Conservation (phyloP, 2,888 invertebrate genomes). For the Apocheima hispidaria region DNA sequence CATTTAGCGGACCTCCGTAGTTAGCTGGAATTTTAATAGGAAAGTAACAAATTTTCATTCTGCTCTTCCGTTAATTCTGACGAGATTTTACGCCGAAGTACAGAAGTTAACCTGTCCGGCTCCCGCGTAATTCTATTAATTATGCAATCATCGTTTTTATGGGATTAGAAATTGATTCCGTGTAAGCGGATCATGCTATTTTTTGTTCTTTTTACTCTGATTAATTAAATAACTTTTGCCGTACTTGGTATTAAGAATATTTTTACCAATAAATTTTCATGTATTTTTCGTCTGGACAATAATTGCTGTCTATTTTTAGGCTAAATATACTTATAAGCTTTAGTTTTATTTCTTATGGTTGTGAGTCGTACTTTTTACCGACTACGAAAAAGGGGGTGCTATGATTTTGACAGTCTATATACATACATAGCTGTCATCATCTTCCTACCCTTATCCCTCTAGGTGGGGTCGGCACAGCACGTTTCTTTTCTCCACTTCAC, state of each 20-base stretch:
- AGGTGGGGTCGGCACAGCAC: too few relatives aligned
- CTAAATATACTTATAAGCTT: too few relatives aligned
- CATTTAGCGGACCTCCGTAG: slow-evolving; percentile 34
- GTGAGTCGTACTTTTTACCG: too few relatives aligned
- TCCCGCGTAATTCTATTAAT: slow-evolving; percentile 44
- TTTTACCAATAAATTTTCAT: too few relatives aligned
- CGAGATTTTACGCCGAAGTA: slow-evolving; percentile 14
- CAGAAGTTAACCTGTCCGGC: slow-evolving; percentile 39
- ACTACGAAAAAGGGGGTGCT: too few relatives aligned
- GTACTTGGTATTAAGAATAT: background rate
- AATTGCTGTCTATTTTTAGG: too few relatives aligned
- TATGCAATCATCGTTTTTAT: slow-evolving; percentile 43
- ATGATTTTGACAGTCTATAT: too few relatives aligned
- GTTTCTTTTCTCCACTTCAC: too few relatives aligned
- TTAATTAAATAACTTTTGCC: slow-evolving; percentile 5
- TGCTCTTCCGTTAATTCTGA: slow-evolving; percentile 30
- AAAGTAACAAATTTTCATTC: slow-evolving; percentile 36
- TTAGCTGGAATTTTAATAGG: slow-evolving; percentile 29
- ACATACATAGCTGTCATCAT: too few relatives aligned
- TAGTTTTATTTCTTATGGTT: too few relatives aligned
- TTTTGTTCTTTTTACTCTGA: slow-evolving; percentile 2
- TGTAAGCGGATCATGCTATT: slow-evolving; percentile 22
- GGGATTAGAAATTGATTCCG: slow-evolving; percentile 30
- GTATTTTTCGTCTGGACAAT: too few relatives aligned
- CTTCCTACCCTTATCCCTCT: too few relatives aligned